phyloP scores from a whole-genome alignment of 2,797 vertebrate species.

The Xenops minutus region DNA sequence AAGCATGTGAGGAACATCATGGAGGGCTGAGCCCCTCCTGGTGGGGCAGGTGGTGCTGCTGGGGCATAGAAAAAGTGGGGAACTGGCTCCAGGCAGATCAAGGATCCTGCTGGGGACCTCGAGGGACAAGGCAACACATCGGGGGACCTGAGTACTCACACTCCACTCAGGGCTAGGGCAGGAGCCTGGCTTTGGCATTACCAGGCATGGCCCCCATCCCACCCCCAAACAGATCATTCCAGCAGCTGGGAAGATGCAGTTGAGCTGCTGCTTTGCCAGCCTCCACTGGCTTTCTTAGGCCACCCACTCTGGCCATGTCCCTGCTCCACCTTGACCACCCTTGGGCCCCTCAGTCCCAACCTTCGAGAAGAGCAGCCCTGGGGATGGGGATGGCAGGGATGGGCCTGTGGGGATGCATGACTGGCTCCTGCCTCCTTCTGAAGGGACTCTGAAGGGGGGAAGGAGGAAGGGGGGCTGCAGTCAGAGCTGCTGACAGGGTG shows the following conservation, averaged over 20 bases:
- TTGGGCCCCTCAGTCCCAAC: not conserved
- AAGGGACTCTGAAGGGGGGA: not conserved
- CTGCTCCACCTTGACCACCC: not conserved
- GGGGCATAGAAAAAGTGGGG: not conserved
- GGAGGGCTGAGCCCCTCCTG: not conserved
- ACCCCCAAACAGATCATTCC: not conserved
- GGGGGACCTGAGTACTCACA: not conserved
- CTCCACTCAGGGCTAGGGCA: not conserved
- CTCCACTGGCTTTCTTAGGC: accelerated
- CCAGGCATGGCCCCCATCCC: accelerated
- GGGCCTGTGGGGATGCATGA: accelerated
- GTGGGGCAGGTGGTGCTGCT: not conserved
- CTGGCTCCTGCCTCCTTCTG: accelerated
- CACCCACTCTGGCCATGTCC: not conserved
- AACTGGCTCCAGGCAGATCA: not conserved
- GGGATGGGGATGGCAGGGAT: not conserved
- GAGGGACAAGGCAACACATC: not conserved
- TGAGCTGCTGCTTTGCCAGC: not conserved
- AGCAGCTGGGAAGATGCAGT: accelerated
- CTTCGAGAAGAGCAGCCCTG: not conserved
- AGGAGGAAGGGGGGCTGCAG: not conserved
- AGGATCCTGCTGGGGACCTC: not conserved
- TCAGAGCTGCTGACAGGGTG: not conserved
- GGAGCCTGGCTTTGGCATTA: not conserved
- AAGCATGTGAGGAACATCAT: not conserved